Evolutionary conservation across 2,797 vertebrate genomes (phyloP).

Genomic region (Neosilurus mollespiculum): DNA sequence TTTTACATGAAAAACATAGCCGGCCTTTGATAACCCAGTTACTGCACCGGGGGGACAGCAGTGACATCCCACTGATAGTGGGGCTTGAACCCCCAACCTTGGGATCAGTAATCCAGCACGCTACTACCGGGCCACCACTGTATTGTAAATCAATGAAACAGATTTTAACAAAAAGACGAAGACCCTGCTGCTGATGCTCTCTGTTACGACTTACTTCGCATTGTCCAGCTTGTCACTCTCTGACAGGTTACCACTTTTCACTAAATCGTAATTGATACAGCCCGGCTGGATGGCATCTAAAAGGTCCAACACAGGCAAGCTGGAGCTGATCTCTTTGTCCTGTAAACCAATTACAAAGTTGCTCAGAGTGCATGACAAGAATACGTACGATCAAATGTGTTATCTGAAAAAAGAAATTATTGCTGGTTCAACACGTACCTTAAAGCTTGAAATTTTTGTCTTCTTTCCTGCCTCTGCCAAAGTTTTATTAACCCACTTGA

Average conservation of each 20-base stretch:
- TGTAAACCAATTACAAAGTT: constrained; percentile 53
- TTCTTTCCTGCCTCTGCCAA: constrained; percentile 82
- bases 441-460: constrained; percentile 89
- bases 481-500: constrained; percentile 91
- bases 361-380: neutral
- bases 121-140: no score
- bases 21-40: no score
- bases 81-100: no score
- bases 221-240: constrained; percentile 91
- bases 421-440: constrained; percentile 69
- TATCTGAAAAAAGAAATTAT: neutral
- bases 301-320: constrained; percentile 89
- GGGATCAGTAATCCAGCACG: no score
- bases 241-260: constrained; percentile 77
- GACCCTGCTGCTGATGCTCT: neutral
- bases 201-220: constrained; percentile 80
- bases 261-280: constrained; percentile 90
- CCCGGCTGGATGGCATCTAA: constrained; percentile 93
- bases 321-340: constrained; percentile 89
- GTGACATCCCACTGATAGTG: no score
- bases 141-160: neutral
- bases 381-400: neutral
- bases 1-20: no score
- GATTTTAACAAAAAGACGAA: neutral
- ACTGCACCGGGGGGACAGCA: no score